Conservation (phyloP, 2,797 vertebrate genomes). For the Gorsachius magnificus region DNA sequence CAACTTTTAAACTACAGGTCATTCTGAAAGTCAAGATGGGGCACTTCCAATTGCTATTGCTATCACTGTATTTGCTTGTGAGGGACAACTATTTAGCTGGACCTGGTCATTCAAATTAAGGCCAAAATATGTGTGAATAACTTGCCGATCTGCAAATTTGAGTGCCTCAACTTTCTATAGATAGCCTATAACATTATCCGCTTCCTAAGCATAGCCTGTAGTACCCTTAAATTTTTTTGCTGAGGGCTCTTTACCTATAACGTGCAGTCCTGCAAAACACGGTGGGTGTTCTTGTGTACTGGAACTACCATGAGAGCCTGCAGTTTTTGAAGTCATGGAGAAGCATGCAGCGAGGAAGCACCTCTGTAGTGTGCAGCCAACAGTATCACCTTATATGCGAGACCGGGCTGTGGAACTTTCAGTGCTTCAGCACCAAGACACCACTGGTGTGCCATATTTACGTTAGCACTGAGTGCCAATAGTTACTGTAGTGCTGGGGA, state of each 20-base stretch:
- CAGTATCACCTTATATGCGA: fast-evolving
- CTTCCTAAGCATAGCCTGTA: neutral
- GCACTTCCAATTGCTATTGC: neutral
- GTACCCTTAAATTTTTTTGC: neutral
- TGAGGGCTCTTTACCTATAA: neutral
- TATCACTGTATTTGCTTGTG: neutral
- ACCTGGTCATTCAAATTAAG: neutral
- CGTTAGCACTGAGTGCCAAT: neutral
- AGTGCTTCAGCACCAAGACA: fast-evolving
- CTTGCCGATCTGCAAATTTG: neutral
- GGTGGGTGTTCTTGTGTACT: fast-evolving
- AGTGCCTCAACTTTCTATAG: neutral
- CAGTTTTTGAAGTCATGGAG: neutral
- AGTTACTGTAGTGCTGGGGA: neutral
- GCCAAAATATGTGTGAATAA: neutral
- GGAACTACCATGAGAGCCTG: neutral
- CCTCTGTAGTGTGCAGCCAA: neutral
- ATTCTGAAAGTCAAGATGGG: neutral
- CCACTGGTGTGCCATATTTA: neutral
- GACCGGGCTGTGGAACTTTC: neutral
- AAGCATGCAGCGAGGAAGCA: neutral
- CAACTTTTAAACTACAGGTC: neutral
- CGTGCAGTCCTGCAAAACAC: neutral
- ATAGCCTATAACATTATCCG: neutral
- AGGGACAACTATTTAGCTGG: neutral